Percentiles rank a stretch among this genome's conserved stretches.
Conservation (phyloP, 2,113 vertebrate species). For the Gavia stellata region DNA sequence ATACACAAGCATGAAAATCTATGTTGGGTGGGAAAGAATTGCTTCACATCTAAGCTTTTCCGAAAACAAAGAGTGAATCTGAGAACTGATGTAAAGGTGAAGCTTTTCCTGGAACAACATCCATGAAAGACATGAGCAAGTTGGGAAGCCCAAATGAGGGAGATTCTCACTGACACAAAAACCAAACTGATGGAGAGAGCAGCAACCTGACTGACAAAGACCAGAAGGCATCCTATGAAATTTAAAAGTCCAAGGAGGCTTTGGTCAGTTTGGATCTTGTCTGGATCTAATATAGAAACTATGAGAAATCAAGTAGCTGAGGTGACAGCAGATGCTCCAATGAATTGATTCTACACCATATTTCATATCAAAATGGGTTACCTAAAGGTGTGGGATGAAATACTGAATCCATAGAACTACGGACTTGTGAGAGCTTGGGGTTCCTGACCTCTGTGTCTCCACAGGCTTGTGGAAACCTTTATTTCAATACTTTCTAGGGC, state of each 20-base stretch:
- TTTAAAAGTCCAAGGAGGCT: neutral
- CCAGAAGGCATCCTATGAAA: neutral
- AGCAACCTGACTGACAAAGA: neutral
- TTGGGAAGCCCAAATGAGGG: neutral
- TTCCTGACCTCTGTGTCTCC: neutral
- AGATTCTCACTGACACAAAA: neutral
- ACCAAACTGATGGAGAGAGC: neutral
- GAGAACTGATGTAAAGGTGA: neutral
- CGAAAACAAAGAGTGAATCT: neutral
- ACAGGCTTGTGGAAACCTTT: neutral
- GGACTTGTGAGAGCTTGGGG: neutral
- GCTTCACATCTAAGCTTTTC: neutral
- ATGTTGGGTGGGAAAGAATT: neutral
- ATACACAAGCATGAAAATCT: neutral
- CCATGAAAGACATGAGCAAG: neutral
- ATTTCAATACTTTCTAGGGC: neutral
- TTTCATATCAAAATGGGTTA: neutral
- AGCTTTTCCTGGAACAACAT: neutral
- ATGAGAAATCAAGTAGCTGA: neutral
- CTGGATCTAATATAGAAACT: neutral
- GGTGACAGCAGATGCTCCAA: neutral
- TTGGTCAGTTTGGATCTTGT: neutral
- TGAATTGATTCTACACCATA: neutral
- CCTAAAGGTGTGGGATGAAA: neutral
- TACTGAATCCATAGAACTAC: neutral